Percentiles rank a stretch among this genome's conserved stretches.
Evolutionary conservation across 2,797 vertebrate species (phyloP).

Genomic region (Cygnus olor): DNA sequence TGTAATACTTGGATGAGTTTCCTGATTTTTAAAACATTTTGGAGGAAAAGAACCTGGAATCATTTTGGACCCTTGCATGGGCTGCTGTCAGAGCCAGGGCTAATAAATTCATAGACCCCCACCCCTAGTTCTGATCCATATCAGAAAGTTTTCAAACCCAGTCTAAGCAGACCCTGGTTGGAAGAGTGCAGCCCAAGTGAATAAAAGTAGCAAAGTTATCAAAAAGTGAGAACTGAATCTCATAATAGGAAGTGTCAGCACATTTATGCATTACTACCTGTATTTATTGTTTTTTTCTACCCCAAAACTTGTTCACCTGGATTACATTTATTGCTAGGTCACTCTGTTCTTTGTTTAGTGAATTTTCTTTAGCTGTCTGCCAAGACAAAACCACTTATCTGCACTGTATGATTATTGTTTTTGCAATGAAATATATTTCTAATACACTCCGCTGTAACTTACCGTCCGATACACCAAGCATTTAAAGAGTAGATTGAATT

Average conservation of each 20-base stretch:
- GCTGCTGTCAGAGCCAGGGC: background rate
- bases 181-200: background rate
- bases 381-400: constrained; percentile 9
- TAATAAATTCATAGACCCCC: background rate
- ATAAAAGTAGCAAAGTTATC: constrained; percentile 51
- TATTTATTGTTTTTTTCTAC: constrained; percentile 16
- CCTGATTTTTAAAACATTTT: background rate
- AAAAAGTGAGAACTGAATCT: constrained; percentile 23
- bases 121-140: background rate
- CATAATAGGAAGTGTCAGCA: constrained; percentile 29
- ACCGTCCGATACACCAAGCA: background rate
- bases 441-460: constrained; percentile 1
- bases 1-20: background rate
- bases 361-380: constrained; percentile 34
- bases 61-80: background rate
- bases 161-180: background rate
- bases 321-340: constrained; percentile 29
- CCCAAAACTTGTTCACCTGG: constrained; percentile 21
- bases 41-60: background rate
- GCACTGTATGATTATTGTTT: background rate
- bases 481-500: constrained; percentile 16
- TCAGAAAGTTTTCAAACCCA: background rate
- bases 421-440: constrained; percentile 28
- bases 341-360: constrained; percentile 20
- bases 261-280: constrained; percentile 8